These are phyloP conservation scores for Nannospalax galili DNA, from an alignment of 2,113 vertebrate species.

Conservation along the genomic window DNA sequence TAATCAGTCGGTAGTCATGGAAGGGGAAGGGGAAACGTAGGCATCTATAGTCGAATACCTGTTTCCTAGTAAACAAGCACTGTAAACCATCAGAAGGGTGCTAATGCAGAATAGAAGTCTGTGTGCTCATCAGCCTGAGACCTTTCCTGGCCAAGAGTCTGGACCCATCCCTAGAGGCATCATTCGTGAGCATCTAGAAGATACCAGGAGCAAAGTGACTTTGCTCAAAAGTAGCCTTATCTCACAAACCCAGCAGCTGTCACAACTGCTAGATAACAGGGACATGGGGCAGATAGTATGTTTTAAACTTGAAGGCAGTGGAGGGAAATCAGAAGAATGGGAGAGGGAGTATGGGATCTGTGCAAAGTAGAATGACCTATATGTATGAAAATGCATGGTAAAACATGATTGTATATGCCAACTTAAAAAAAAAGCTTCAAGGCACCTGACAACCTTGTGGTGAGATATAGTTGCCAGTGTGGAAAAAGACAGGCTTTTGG, in stretches of 20 bases:
- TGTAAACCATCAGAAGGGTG: not conserved
- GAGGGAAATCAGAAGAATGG: not conserved
- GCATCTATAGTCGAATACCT: not conserved
- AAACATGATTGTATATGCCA: not conserved
- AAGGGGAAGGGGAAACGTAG: not conserved
- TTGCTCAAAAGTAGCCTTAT: not conserved
- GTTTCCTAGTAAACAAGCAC: conserved; percentile 12
- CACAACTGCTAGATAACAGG: not conserved
- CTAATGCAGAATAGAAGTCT: conserved; percentile 25
- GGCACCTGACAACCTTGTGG: not conserved
- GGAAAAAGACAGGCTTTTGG: not conserved
- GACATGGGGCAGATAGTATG: not conserved
- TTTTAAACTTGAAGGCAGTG: not conserved
- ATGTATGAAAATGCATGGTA: not conserved
- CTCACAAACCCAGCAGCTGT: not conserved
- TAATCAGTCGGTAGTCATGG: not conserved
- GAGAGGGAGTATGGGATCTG: not conserved
- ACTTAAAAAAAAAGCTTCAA: not conserved
- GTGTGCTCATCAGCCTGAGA: not conserved
- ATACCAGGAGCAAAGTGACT: not conserved
- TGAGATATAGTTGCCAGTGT: not conserved
- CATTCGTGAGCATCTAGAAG: not conserved
- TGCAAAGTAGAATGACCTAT: not conserved
- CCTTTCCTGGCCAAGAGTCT: not conserved
- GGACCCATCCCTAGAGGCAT: not conserved